Evolutionary conservation across 1,140 invertebrate species (phyloP).

Genomic region (Thaumatotibia leucotreta): DNA sequence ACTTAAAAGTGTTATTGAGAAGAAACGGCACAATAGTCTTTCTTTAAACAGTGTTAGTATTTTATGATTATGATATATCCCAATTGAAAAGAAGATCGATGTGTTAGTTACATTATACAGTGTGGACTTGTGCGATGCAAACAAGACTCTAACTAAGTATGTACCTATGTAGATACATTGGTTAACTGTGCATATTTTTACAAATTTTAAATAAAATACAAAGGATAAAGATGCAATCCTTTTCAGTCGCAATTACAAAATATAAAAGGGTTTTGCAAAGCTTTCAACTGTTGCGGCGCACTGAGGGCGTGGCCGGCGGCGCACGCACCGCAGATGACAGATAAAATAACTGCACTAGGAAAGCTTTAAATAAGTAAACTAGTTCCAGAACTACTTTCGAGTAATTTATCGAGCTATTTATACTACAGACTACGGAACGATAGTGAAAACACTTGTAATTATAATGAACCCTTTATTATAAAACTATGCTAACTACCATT

Average conservation of each 20-base stretch:
- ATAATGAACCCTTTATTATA: neutral
- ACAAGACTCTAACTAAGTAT: too few relatives aligned
- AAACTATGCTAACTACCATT: neutral
- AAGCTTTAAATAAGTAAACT: conserved; percentile 20
- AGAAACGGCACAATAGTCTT: too few relatives aligned
- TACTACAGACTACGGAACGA: neutral
- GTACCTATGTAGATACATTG: too few relatives aligned
- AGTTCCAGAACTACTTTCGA: conserved; percentile 16
- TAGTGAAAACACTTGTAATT: neutral
- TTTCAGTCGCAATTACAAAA: neutral
- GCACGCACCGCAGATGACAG: conserved; percentile 25
- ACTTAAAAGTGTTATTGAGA: too few relatives aligned
- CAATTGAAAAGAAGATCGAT: too few relatives aligned
- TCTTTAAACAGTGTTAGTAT: too few relatives aligned
- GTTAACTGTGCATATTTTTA: too few relatives aligned
- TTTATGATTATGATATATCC: too few relatives aligned
- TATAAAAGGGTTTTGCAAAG: conserved; percentile 6
- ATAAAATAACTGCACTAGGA: conserved; percentile 19
- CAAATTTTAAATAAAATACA: too few relatives aligned
- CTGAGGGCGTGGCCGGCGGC: conserved; percentile 20
- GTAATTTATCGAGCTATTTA: neutral
- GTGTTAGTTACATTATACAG: too few relatives aligned
- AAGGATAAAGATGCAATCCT: neutral
- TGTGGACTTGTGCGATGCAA: too few relatives aligned
- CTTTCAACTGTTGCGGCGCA: neutral